Evolutionary conservation across 1,140 invertebrate genomes (phyloP).

Genomic region (Choristoneura fumiferana): DNA sequence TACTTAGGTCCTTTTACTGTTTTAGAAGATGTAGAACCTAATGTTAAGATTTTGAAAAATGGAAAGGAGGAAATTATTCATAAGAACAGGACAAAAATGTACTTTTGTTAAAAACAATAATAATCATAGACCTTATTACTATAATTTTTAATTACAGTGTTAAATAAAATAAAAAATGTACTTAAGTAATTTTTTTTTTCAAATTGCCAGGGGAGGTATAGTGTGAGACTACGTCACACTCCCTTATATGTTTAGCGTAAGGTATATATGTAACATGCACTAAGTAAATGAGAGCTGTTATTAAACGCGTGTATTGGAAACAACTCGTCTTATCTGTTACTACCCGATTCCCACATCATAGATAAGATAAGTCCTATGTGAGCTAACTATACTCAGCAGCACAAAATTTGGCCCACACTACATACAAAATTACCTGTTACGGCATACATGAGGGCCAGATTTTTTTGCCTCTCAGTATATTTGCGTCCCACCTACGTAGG

Average conservation of each 20-base stretch:
- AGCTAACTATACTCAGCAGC: no score
- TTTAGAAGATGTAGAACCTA: slow-evolving; percentile 9
- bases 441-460: no score
- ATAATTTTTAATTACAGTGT: no score
- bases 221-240: slow-evolving; percentile 17
- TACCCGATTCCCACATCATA: background rate
- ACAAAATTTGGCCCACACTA: no score
- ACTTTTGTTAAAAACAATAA: background rate
- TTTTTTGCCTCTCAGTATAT: no score
- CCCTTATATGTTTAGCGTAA: background rate
- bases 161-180: background rate
- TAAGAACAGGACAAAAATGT: slow-evolving; percentile 14
- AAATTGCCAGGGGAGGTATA: background rate
- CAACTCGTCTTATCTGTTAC: no score
- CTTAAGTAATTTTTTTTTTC: background rate
- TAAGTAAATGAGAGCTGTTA: no score
- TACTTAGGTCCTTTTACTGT: slow-evolving; percentile 11
- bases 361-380: no score
- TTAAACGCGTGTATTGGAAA: no score
- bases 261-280: no score
- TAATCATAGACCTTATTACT: background rate
- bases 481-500: no score
- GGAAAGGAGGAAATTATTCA: slow-evolving; percentile 11
- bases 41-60: slow-evolving; percentile 10
- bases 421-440: no score